Base-by-base conservation (phyloP, 2,888 invertebrate genomes). In the Phrixothrix hirtus region DNA sequence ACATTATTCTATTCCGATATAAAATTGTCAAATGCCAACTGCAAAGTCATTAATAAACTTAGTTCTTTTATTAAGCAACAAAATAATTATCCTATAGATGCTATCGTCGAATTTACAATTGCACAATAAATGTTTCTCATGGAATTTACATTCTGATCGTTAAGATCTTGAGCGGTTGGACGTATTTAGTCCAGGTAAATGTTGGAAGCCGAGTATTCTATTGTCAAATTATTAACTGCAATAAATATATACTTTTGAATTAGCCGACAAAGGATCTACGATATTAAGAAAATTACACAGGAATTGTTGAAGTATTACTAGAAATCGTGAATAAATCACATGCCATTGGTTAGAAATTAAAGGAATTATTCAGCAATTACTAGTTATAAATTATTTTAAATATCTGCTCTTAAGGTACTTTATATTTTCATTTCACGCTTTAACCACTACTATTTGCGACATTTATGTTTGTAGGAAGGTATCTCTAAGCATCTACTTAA, bases 321-420 rank as follows among this genome's bases (percentile, higher is more conserved):
- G 31, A 31, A 31, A 31, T 31, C 11, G 31, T 31, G 13, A 15
- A 35, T 16, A 35, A 35, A 35, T 15, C 35, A 35, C 17, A 35
- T 15, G 29, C 9, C 11, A 3, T 11, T 29, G n/a, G 4, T 10
- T 11, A 4, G 35, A 35, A 35, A 35, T 35, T 35, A 35, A 15
- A n/a, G 35, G 15, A 15, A 17, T 35, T 4, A 9, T 35, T 29
- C 3, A 29, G 11, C 2, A 29, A 29, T 29, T 13, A 31, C 31
- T 7, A 11, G 31, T 10, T 31, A 31, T 31, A 31, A 31, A 31
- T 31, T 31, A 31, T 31, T 31, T 31, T 31, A 31, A 31, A 31
- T 7, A n/a, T n/a, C n/a, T n/a, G n/a, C n/a, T n/a, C n/a, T n/a
- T n/a, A n/a, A n/a, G n/a, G n/a, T n/a, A 12, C 31, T 11, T 31